phyloP scores from a whole-genome alignment of 2,888 invertebrate genomes.

The Drosophila lacicola region DNA sequence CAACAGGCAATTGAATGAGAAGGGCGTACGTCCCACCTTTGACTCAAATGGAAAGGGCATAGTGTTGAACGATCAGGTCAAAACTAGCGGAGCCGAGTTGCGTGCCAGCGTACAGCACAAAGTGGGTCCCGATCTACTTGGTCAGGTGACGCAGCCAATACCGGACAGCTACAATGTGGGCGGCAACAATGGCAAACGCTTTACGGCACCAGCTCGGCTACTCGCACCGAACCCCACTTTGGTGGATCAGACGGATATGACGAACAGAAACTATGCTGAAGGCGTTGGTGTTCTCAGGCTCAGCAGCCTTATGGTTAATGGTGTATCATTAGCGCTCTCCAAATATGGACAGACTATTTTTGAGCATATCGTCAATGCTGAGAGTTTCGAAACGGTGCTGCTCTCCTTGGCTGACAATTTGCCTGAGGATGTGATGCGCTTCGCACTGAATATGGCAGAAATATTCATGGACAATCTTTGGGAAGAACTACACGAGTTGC shows the following conservation, averaged over 20 bases:
- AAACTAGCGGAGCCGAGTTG: constrained; percentile 59
- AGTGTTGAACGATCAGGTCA: constrained; percentile 78
- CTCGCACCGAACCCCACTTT: constrained; percentile 14
- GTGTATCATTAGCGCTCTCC: constrained; percentile 12
- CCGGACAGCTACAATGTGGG: constrained; percentile 45
- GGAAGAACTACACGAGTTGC: constrained; percentile 30
- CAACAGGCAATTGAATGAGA: constrained; percentile 70
- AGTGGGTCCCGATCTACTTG: constrained; percentile 71
- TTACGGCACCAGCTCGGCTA: constrained; percentile 14
- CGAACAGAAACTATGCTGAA: constrained; percentile 13
- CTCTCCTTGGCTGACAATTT: constrained; percentile 49
- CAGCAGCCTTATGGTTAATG: constrained; percentile 43
- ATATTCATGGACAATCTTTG: constrained; percentile 50
- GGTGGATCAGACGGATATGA: constrained; percentile 9
- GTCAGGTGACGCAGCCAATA: constrained; percentile 68
- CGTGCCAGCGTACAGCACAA: constrained; percentile 81
- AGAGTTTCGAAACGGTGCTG: constrained; percentile 58
- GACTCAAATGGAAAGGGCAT: constrained; percentile 69
- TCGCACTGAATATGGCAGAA: constrained; percentile 53
- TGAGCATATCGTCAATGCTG: constrained; percentile 51
- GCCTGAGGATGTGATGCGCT: constrained; percentile 15
- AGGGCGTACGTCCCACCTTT: constrained; percentile 74
- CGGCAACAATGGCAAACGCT: background rate
- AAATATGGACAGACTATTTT: constrained; percentile 40
- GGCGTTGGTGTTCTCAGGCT: constrained; percentile 37